Conservation (phyloP, 2,797 vertebrate species). For the Phataginus tetradactyla region DNA sequence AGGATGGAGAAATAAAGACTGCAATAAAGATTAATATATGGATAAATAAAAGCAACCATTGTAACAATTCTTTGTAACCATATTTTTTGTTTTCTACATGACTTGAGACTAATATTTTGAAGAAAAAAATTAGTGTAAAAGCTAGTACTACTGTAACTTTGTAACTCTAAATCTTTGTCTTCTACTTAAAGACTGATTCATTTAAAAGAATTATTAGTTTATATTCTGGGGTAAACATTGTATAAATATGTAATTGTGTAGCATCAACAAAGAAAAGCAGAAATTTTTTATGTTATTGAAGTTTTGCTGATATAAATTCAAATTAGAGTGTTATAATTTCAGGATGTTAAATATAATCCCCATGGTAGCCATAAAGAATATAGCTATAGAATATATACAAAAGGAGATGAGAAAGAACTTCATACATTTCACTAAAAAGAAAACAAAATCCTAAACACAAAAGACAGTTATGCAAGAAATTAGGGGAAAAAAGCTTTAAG, state of each 20-base stretch:
- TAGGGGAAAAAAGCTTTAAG: neutral
- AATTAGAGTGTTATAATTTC: neutral
- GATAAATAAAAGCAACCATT: neutral
- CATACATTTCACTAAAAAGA: neutral
- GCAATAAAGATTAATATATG: neutral
- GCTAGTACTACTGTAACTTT: neutral
- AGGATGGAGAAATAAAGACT: neutral
- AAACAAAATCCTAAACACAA: neutral
- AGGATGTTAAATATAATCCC: neutral
- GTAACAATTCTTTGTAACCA: neutral
- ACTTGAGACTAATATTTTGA: neutral
- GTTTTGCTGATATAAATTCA: neutral
- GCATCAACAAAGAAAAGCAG: too few species aligned
- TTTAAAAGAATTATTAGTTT: neutral
- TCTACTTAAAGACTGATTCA: neutral
- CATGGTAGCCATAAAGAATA: neutral
- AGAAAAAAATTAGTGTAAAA: neutral
- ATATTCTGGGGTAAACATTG: neutral
- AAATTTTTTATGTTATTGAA: neutral
- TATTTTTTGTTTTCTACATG: neutral
- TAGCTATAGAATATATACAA: neutral
- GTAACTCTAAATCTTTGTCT: neutral
- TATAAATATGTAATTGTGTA: neutral
- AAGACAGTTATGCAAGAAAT: neutral
- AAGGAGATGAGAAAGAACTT: neutral